phyloP scores from a whole-genome alignment of 2,797 vertebrate species.

The Echeneis naucrates region DNA sequence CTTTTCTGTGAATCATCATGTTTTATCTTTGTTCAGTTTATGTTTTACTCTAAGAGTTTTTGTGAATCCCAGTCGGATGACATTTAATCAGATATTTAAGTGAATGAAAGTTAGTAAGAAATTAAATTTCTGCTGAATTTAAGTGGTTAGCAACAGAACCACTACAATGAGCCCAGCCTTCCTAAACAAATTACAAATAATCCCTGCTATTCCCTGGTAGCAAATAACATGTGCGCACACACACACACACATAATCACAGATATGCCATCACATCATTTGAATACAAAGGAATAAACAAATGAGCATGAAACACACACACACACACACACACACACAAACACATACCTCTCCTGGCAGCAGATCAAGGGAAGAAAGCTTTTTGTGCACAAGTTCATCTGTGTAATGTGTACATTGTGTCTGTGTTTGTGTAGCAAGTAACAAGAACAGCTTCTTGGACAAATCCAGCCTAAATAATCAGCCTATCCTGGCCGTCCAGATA shows the following conservation, averaged over 20 bases:
- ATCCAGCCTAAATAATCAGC: slow-evolving; percentile 80
- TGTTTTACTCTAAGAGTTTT: slow-evolving; percentile 23
- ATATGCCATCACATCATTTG: slow-evolving; percentile 30
- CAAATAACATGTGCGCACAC: slow-evolving; percentile 22
- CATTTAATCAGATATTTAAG: slow-evolving; percentile 46
- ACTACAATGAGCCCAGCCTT: slow-evolving; percentile 43
- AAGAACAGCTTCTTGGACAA: slow-evolving; percentile 75
- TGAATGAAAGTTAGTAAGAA: slow-evolving; percentile 36
- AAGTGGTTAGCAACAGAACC: slow-evolving; percentile 50
- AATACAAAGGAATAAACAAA: slow-evolving; percentile 49
- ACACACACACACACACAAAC: slow-evolving; percentile 29
- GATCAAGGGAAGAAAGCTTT: slow-evolving; percentile 55
- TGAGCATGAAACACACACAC: slow-evolving; percentile 28
- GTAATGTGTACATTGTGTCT: neutral
- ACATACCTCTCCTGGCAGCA: slow-evolving; percentile 62
- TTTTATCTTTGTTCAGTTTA: slow-evolving; percentile 16
- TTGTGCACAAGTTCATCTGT: slow-evolving; percentile 2
- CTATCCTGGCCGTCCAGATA: slow-evolving; percentile 77
- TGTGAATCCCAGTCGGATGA: slow-evolving; percentile 47
- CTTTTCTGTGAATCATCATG: slow-evolving; percentile 17
- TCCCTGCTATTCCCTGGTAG: slow-evolving; percentile 37
- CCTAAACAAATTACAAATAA: slow-evolving; percentile 58
- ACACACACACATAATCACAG: neutral
- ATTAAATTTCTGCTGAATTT: slow-evolving; percentile 50
- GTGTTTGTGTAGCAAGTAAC: slow-evolving; percentile 35